Evolutionary conservation across 2,888 invertebrate genomes (phyloP), one percentile per base, ranked within the genome.

Genomic region (Sepioteuthis lessoniana): DNA sequence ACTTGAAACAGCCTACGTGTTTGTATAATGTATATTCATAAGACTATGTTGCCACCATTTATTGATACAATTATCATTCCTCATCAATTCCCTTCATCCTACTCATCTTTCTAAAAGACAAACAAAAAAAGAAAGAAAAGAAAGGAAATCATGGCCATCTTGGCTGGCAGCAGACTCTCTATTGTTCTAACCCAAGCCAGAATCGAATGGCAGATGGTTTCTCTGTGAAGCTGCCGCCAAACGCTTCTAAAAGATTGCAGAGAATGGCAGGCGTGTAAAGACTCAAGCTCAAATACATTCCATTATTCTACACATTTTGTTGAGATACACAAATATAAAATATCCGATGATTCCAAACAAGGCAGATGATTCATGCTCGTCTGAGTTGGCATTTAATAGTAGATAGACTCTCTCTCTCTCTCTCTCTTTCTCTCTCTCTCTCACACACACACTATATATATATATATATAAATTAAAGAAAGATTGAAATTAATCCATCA

Each of bases 201-300:
- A 76, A 76, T 76, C 76, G 76, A 35, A 76, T 76, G 76, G 76
- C 76, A 76, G 76, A n/a, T 76, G 76, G 76, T 76, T 76, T 76
- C 76, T 76, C 76, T 76, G 76, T 35, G 35, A 76, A 16, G n/a
- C n/a, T 35, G 76, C 76, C n/a, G 76, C 76, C 35, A 35, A 76
- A n/a, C 35, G 35, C 76, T 35, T n/a, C 76, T 16, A 76, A 76
- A 10, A 76, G 35, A 76, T 35, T n/a, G 5, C 31, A 76, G 19
- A 76, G 76, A 76, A 76, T 76, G 76, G 76, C 35, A 76, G 76
- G n/a, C 76, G 35, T 35, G n/a, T 76, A 76, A 76, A 76, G 76
- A 76, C 13, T 35, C 76, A 16, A 35, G 76, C 2, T 13, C n/a
- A 76, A 76, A 76, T 35, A 76, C n/a, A 76, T 76, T 76, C 76